phyloP scores from a whole-genome alignment of 2,888 invertebrate species.

The Dolichomitus sp. region DNA sequence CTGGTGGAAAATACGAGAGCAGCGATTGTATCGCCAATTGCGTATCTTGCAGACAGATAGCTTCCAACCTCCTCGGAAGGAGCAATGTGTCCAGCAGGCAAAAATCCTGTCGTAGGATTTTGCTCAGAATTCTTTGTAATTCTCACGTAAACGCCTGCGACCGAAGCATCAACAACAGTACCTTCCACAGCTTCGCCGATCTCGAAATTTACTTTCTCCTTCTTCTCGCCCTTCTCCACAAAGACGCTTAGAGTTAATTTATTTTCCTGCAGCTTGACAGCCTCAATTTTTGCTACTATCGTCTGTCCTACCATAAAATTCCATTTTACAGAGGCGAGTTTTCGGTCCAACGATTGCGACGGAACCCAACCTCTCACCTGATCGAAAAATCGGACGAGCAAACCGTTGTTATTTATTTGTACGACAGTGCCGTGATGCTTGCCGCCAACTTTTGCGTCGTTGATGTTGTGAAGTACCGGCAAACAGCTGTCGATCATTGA shows the following conservation, averaged over 20 bases:
- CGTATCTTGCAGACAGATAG: constrained; percentile 74
- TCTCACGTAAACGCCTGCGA: constrained; percentile 77
- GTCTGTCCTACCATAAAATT: constrained; percentile 89
- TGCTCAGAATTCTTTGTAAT: constrained; percentile 68
- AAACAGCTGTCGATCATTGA: constrained; percentile 88
- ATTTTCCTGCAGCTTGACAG: constrained; percentile 61
- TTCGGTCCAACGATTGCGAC: constrained; percentile 80
- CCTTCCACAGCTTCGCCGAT: constrained; percentile 80
- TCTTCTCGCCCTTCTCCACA: constrained; percentile 34
- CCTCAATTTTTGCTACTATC: constrained; percentile 76
- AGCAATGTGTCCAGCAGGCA: constrained; percentile 82
- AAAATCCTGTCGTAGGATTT: constrained; percentile 71
- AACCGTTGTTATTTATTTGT: constrained; percentile 86
- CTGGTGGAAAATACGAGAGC: constrained; percentile 78
- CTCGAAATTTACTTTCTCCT: constrained; percentile 51
- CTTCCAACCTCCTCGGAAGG: constrained; percentile 78
- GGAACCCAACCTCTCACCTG: constrained; percentile 88
- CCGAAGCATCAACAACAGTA: constrained; percentile 76
- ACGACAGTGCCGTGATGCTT: constrained; percentile 88
- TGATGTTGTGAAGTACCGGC: constrained; percentile 87
- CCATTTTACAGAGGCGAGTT: constrained; percentile 82
- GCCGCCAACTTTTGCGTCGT: constrained; percentile 87
- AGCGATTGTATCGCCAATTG: constrained; percentile 76
- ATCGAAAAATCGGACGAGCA: constrained; percentile 89
- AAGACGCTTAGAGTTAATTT: constrained; percentile 70